Base-by-base conservation (phyloP, 2,888 invertebrate species). In the Amblyteles armatorius region DNA sequence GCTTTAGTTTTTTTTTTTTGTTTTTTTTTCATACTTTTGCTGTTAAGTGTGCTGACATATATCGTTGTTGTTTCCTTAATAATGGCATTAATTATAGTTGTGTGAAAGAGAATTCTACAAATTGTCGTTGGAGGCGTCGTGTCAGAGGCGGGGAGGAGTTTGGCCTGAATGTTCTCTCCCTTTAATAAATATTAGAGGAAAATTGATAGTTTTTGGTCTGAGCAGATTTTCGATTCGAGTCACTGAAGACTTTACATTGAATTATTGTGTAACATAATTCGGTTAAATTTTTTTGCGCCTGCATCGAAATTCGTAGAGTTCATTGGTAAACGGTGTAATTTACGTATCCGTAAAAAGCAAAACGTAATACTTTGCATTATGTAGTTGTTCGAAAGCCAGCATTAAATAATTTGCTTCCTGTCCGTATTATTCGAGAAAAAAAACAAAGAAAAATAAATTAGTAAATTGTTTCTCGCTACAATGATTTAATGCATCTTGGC, bases 101-200 rank as follows among this genome's bases (percentile, higher is more conserved):
- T 60, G 85, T 87, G 88, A 88, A 87, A 88, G 90, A 84, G 89
- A 89, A 89, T 91, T 89, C 90, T 89, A 89, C 89, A 87, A 88
- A 84, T 90, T 90, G 88, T 89, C 87, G 87, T 90, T 88, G 90
- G 88, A 90, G 90, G 89, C 89, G 86, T 88, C 87, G 88, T 85
- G 84, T 85, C 79, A 87, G 88, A 90, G 88, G 87, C 88, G 87
- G 88, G 89, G 90, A 91, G 90, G 92, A 92, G 92, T 91, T 91
- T 92, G 92, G 92, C 92, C 92, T 92, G 92, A 88, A 81, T 87
- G 83, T 88, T 86, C 85, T 85, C 85, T 80, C 83, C 86, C 71
- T 86, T 87, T 79, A 83, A 73, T 76, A 19, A 63, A 79, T 79
- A 73, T 81, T 29, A 80, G 71, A 71, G 22, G 72, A 52, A 78